Evolutionary conservation across 2,888 invertebrate genomes (phyloP).

Genomic region (Troilus luridus): DNA sequence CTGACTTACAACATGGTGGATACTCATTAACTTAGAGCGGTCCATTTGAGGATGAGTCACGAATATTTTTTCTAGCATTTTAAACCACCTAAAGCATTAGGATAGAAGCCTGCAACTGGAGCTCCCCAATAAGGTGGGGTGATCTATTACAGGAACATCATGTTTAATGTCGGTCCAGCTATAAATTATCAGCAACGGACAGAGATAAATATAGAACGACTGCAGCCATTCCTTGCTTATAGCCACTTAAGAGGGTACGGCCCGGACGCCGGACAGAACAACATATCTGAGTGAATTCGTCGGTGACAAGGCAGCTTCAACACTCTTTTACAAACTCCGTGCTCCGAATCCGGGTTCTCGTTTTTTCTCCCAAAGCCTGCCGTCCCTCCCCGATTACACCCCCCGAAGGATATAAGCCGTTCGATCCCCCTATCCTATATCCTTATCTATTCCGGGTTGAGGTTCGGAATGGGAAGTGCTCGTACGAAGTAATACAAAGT

Average conservation of each 20-base stretch:
- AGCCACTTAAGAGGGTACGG: not conserved
- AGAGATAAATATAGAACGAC: conserved; percentile 33
- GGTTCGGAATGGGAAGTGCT: not conserved
- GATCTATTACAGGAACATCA: conserved; percentile 37
- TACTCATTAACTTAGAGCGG: too few species aligned
- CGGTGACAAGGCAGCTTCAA: not conserved
- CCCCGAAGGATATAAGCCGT: not conserved
- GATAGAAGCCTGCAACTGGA: not conserved
- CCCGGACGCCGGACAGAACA: not conserved
- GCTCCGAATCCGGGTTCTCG: not conserved
- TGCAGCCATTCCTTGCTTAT: not conserved
- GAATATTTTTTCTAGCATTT: not conserved
- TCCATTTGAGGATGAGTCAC: not conserved
- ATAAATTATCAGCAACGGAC: conserved; percentile 16
- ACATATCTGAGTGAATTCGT: not conserved
- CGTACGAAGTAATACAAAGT: not conserved
- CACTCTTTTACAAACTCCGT: not conserved
- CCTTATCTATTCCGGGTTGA: not conserved
- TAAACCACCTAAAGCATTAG: not conserved
- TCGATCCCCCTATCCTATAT: not conserved
- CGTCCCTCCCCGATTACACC: not conserved
- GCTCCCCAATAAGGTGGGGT: not conserved
- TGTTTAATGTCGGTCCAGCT: conserved; percentile 12
- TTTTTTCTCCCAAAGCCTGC: not conserved
- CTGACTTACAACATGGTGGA: too few species aligned